A percentile compares a stretch with the other conserved stretches of the same genome.
Evolutionary conservation across 2,113 vertebrate species (phyloP).

Genomic region (Tympanuchus pallidicinctus): DNA sequence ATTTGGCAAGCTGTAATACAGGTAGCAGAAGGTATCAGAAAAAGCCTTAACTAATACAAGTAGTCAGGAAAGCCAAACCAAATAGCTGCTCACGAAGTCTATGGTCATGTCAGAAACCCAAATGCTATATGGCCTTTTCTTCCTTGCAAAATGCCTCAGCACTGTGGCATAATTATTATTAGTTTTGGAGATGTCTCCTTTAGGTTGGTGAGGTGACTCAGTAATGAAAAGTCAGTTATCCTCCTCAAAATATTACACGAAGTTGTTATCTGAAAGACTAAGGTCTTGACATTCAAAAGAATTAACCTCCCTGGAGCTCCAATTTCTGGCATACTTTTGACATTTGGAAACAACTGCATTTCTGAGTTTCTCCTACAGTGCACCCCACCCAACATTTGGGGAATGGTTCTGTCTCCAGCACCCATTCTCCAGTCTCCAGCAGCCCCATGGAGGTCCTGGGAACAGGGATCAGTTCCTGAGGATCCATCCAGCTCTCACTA

Average conservation of each 20-base stretch:
- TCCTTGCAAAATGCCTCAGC: background rate
- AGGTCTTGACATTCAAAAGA: conserved; percentile 2
- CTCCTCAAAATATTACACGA: background rate
- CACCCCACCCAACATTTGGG: background rate
- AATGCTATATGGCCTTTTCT: no score
- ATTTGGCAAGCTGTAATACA: background rate
- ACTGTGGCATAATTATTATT: background rate
- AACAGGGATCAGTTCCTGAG: rapidly evolving
- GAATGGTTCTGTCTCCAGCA: background rate
- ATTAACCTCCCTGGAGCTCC: background rate
- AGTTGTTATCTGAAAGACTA: background rate
- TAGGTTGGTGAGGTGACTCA: background rate
- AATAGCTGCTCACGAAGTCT: background rate
- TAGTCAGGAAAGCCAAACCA: background rate
- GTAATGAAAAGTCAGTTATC: conserved; percentile 40
- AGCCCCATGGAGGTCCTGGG: background rate
- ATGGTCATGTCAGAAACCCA: background rate
- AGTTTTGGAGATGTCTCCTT: background rate
- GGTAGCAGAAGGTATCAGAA: background rate
- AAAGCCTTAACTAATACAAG: background rate
- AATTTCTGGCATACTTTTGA: background rate
- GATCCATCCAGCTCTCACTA: rapidly evolving
- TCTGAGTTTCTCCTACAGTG: background rate
- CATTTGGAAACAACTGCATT: background rate
- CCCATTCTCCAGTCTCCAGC: background rate